A percentile compares a stretch with the other conserved stretches of the same genome.
phyloP scores from a whole-genome alignment of 1,140 invertebrate genomes.

The Hypsibius dujardini region DNA sequence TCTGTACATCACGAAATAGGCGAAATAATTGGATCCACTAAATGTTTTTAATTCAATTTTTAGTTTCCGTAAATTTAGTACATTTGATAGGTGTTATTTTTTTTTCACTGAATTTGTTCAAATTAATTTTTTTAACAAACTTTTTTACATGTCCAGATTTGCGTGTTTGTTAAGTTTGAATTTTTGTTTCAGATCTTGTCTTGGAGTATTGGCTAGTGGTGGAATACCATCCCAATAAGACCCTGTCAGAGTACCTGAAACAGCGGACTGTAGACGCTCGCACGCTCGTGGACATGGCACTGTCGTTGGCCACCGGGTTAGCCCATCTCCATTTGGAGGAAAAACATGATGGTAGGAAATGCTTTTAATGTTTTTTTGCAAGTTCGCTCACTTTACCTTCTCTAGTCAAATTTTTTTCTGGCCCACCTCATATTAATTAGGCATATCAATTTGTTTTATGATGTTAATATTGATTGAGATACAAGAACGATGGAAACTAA shows the following conservation, averaged over 20 bases:
- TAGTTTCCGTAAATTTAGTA: background rate
- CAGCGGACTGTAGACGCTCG: slow-evolving; percentile 49
- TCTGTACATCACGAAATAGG: slow-evolving; percentile 8
- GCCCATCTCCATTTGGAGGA: slow-evolving; percentile 59
- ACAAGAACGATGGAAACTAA: too few relatives aligned
- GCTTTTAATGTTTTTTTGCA: too few relatives aligned
- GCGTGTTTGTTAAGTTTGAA: slow-evolving; percentile 19
- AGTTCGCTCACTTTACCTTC: too few relatives aligned
- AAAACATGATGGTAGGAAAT: slow-evolving; percentile 29
- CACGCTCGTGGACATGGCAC: slow-evolving; percentile 52
- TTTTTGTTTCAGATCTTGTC: background rate
- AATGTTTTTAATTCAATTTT: slow-evolving; percentile 34
- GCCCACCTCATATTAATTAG: too few relatives aligned
- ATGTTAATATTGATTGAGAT: too few relatives aligned
- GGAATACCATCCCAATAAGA: slow-evolving; percentile 49
- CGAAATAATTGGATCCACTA: slow-evolving; percentile 42
- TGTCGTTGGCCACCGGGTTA: slow-evolving; percentile 52
- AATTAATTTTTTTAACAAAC: background rate
- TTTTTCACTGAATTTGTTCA: slow-evolving; percentile 17
- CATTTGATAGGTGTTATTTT: background rate
- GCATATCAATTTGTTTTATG: slow-evolving; percentile 14
- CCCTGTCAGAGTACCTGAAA: slow-evolving; percentile 51
- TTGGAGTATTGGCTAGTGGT: slow-evolving; percentile 29
- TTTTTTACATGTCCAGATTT: background rate
- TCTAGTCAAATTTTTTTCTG: too few relatives aligned